phyloP scores from a whole-genome alignment of 2,888 invertebrate species.

The Siphlonurus alternatus region DNA sequence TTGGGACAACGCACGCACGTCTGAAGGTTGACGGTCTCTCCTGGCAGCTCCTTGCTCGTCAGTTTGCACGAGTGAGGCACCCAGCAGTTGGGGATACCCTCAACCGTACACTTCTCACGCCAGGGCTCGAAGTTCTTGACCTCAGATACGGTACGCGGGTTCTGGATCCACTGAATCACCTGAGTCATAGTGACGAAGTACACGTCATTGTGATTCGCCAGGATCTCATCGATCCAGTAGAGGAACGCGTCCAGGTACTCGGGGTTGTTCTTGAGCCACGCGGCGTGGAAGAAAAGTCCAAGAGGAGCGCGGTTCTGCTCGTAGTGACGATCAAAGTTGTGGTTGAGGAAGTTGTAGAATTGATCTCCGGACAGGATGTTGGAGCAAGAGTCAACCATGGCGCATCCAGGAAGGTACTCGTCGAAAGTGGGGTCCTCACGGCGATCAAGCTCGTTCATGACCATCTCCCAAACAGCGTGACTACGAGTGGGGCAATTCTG shows the following conservation, averaged over 20 bases:
- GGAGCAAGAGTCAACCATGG: slow-evolving; percentile 90
- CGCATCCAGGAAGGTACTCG: slow-evolving; percentile 78
- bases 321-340: slow-evolving; percentile 86
- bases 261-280: slow-evolving; percentile 84
- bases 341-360: slow-evolving; percentile 85
- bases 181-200: slow-evolving; percentile 89
- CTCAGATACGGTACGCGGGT: slow-evolving; percentile 66
- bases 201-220: slow-evolving; percentile 72
- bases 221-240: slow-evolving; percentile 82
- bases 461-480: slow-evolving; percentile 93
- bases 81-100: slow-evolving; percentile 65
- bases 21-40: slow-evolving; percentile 84
- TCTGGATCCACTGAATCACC: slow-evolving; percentile 90
- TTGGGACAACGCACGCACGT: slow-evolving; percentile 86
- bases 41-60: slow-evolving; percentile 83
- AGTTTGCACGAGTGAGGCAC: slow-evolving; percentile 82
- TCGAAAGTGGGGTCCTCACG: slow-evolving; percentile 80
- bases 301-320: slow-evolving; percentile 77
- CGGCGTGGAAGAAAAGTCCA: slow-evolving; percentile 84
- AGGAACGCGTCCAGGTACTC: slow-evolving; percentile 84
- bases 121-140: slow-evolving; percentile 86
- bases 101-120: slow-evolving; percentile 86
- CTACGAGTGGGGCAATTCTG: slow-evolving; percentile 83
- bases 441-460: slow-evolving; percentile 83
- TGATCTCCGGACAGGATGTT: slow-evolving; percentile 73